Base-by-base conservation (phyloP, 2,888 invertebrate genomes). In the Spodoptera littoralis region DNA sequence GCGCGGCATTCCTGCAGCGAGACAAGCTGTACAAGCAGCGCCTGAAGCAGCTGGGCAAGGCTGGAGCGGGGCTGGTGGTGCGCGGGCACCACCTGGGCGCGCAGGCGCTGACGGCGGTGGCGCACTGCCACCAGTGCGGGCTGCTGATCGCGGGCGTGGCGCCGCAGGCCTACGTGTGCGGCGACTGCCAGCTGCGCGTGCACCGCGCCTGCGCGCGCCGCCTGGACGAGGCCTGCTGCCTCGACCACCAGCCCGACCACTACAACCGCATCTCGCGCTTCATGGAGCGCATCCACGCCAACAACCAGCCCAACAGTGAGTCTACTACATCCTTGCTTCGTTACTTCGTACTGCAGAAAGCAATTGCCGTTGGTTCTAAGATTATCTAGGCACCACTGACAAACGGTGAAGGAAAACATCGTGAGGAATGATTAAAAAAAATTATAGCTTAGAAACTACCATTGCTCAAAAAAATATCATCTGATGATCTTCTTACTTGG, bases 131-230 rank as follows among this genome's bases (percentile, higher is more conserved):
- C 94, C 97, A 98, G 93, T 99, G 99, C 95, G 97, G 98, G 86
- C 96, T 96, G 87, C 97, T 98, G 77, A 97, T 99, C 80, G 98
- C 98, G 96, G 99, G 99, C 54, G 97, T 99, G 66, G 98, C 99
- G 84, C 98, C 99, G 75, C 99, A 99, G 93, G 99, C 99, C 62
- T 99, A 98, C 95, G 97, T 98, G 86, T 99, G 99, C 92, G 96
- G 36, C 36, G 98, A 97, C 90, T 99, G 99, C 95, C 97, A 97
- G 87, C 95, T 98, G 80, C 97, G 97, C 84, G 97, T 98, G 82
- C 98, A 98, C 94, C 97, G 98, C 72, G 92, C 95, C 51, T 99
- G 98, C 93, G 96, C 97, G 51, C 96, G 96, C 78, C 91, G 95
- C 1, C 96, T 98, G 70, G 97, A 98, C 76, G 98, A 98, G 88